phyloP scores from a whole-genome alignment of 1,140 invertebrate genomes.

The Chlorops oryzae region DNA sequence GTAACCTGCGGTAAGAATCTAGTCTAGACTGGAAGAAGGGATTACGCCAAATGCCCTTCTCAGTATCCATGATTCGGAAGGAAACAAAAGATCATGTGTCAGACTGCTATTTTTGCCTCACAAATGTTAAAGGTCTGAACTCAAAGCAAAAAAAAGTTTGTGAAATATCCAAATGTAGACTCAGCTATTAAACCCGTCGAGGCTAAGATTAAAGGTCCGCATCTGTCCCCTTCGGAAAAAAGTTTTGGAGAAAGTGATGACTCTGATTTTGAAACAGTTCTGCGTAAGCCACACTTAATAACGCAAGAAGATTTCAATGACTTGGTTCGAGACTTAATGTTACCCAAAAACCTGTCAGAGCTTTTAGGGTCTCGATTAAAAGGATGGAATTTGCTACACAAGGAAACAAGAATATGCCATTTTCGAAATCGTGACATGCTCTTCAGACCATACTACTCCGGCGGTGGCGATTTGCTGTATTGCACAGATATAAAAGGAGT shows the following conservation, averaged over 20 bases:
- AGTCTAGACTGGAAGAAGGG: not conserved
- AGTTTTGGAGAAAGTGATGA: no score
- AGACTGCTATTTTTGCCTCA: conserved; percentile 29
- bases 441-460: not conserved
- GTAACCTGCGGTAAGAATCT: not conserved
- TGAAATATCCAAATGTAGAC: not conserved
- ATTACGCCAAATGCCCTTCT: conserved; percentile 14
- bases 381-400: not conserved
- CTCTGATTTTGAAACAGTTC: no score
- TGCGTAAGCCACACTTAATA: no score
- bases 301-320: not conserved
- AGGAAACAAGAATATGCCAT: not conserved
- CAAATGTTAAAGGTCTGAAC: conserved; percentile 16
- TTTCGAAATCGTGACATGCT: not conserved
- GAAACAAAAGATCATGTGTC: conserved; percentile 22
- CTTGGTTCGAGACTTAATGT: not conserved
- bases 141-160: not conserved
- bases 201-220: not conserved
- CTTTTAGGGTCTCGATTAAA: not conserved
- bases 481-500: no score
- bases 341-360: not conserved
- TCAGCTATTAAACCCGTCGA: not conserved
- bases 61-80: conserved; percentile 21
- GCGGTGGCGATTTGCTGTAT: not conserved
- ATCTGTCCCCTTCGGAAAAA: no score